Percentiles rank a stretch among this genome's conserved stretches.
phyloP scores from a whole-genome alignment of 2,888 invertebrate species.

The Drosophila mimetica region DNA sequence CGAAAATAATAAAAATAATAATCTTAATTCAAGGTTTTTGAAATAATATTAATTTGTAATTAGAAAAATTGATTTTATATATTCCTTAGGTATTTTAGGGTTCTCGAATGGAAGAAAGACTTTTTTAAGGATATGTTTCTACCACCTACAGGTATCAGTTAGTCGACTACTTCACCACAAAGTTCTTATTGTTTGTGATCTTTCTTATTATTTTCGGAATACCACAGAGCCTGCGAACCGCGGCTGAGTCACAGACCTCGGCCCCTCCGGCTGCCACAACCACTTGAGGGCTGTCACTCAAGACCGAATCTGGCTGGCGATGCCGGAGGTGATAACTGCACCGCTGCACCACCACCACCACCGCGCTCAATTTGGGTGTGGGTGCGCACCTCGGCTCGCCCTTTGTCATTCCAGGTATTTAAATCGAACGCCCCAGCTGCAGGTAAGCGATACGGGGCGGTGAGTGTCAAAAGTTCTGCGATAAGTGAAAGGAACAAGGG shows the following conservation, averaged over 20 bases:
- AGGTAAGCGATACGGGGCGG: conserved; percentile 37
- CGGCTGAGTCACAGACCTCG: conserved; percentile 50
- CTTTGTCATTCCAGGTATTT: conserved; percentile 53
- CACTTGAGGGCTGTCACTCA: conserved; percentile 68
- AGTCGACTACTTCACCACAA: conserved; percentile 2
- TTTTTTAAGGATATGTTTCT: no score
- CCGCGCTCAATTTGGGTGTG: conserved; percentile 42
- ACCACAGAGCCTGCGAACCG: conserved; percentile 23
- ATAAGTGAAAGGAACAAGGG: conserved; percentile 34
- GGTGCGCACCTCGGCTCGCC: conserved; percentile 39
- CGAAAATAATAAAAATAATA: no score
- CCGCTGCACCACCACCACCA: conserved; percentile 18
- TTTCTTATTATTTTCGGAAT: conserved; percentile 20
- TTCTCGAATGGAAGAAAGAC: no score
- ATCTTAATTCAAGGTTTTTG: no score
- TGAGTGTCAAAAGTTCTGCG: conserved; percentile 44
- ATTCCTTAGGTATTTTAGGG: no score
- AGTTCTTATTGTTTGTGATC: conserved; percentile 26
- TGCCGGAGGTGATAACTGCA: conserved; percentile 50
- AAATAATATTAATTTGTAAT: no score
- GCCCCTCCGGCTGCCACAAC: conserved; percentile 17
- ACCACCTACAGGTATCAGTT: not conserved
- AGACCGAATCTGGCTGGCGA: conserved; percentile 55
- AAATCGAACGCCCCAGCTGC: conserved; percentile 32
- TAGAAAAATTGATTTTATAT: no score